Evolutionary conservation across 2,797 vertebrate genomes (phyloP), one percentile per base, ranked within the genome.

Genomic region (Ceryle rudis): DNA sequence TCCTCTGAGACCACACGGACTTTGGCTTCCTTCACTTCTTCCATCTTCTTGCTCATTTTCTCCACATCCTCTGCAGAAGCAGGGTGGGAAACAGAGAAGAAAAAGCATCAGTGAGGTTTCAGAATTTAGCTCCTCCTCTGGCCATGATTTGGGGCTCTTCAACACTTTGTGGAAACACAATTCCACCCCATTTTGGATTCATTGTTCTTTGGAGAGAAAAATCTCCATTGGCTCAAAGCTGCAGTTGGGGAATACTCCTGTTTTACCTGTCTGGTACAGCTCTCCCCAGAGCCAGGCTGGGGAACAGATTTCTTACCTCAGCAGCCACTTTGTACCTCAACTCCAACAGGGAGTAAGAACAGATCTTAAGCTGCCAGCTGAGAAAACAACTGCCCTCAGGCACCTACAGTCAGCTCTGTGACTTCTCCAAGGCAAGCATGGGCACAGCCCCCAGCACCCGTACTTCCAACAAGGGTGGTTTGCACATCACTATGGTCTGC

Each of bases 41-140:
- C 99, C 99, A 99, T 99, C 96, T 99, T 99, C 98, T 99, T 99
- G 85, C 84, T 98, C 99, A 99, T 99, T 95, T 99, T 99, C 93
- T 99, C 99, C 33, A 99, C 96, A 72, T 99, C 99, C 98, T 99
- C 99, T 99, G 98, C 65, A 94, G 55, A 87, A 16, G 21, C 4
- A 80, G n/a, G 31, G 42, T 19, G 58, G 28, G 17, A 58, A 89
- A 83, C 0, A 3, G 13, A 31, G 25, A 17, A 15, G 9, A 22
- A 66, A 35, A 64, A 87, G 5, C 7, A 70, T 49, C 51, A 4
- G 7, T 77, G 44, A 92, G 19, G 10, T 70, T 93, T 89, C 39
- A 93, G 29, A 89, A 26, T 28, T 51, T 17, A 93, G 77, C 13
- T n/a, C 54, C 33, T 78, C 29, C 49, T 69, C 77, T 54, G 72